Evolutionary conservation across 2,113 vertebrate species (phyloP).

Genomic region (Hylia prasina): DNA sequence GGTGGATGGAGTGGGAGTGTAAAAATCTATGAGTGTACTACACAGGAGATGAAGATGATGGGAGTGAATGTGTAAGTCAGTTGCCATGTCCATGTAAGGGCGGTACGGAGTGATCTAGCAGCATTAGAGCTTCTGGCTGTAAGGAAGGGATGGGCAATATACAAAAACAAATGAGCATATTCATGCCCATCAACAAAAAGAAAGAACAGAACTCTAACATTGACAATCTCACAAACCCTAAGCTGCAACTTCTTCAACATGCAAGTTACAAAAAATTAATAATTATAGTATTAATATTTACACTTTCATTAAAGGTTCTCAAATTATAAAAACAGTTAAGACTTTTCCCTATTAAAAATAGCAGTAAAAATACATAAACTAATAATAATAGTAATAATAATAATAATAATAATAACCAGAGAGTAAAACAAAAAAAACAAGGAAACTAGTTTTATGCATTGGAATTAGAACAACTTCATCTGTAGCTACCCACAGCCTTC

Average conservation of each 20-base stretch:
- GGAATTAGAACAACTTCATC: slow-evolving; percentile 83
- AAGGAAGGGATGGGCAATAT: slow-evolving; percentile 99
- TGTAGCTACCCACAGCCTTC: slow-evolving; percentile 66
- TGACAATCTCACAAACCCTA: slow-evolving; percentile 99
- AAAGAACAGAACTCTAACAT: slow-evolving; percentile 99
- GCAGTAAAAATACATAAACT: slow-evolving; percentile 76
- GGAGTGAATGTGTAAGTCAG: slow-evolving; percentile 98
- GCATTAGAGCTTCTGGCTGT: slow-evolving; percentile 99
- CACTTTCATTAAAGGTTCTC: slow-evolving; percentile 68
- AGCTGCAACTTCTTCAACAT: slow-evolving; percentile 99
- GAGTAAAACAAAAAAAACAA: slow-evolving; percentile 72
- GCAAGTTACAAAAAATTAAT: slow-evolving; percentile 82
- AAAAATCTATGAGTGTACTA: slow-evolving; percentile 92
- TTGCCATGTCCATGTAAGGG: slow-evolving; percentile 99
- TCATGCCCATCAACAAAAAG: slow-evolving; percentile 98
- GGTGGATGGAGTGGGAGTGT: slow-evolving; percentile 65
- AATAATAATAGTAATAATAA: slow-evolving; percentile 65
- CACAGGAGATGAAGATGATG: slow-evolving; percentile 96
- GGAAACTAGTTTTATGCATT: slow-evolving; percentile 77
- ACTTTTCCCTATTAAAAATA: slow-evolving; percentile 72
- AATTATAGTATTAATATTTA: slow-evolving; percentile 63
- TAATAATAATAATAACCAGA: slow-evolving; percentile 55
- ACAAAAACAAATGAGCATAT: slow-evolving; percentile 99
- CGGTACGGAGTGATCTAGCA: slow-evolving; percentile 99
- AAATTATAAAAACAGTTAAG: slow-evolving; percentile 72